Base-by-base conservation (phyloP, 1,140 invertebrate species). In the Drosophila pallidifrons region DNA sequence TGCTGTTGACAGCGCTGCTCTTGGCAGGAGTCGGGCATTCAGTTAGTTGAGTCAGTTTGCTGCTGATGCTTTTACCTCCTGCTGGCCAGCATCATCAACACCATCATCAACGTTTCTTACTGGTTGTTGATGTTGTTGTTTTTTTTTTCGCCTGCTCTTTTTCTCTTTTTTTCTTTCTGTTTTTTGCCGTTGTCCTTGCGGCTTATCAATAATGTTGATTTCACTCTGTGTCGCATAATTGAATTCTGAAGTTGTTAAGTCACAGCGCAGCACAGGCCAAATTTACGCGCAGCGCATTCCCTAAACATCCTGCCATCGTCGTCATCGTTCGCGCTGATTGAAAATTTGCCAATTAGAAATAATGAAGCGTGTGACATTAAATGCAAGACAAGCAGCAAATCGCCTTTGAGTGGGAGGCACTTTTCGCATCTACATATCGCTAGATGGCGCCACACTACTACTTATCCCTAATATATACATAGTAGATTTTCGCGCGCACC, bases 311-410 rank as follows among this genome's bases (percentile, higher is more conserved):
- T 49, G 59, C 41, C 16, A 3, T 1, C 8, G 30, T 32, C 16
- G 6, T 15, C 41, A 1, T 13, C 41, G 5, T 4, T 11, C 11
- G 5, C 71, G 85, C 81, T 88, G 85, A 88, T 89, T 89, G 85
- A 89, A 89, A 89, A 89, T 89, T 89, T 89, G 85, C 85, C 85
- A 89, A 89, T 89, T 89, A 89, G 85, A 89, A 89, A 89, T 89
- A 89, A 89, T 89, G 85, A 89, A 89, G 85, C 85, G 85, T 89
- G 85, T 89, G 85, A 85, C 85, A 89, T 89, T 89, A 89, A 89
- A 89, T 89, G 85, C 85, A 89, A 89, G 85, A 85, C 85, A 89
- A 89, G 83, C 83, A 80, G 77, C 76, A 82, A 88, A 87, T 82
- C 83, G 82, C 75, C 58, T 69, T 63, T 43, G 8, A 32, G 46